phyloP scores from a whole-genome alignment of 2,113 vertebrate species.

The Xyliphius kryptos region DNA sequence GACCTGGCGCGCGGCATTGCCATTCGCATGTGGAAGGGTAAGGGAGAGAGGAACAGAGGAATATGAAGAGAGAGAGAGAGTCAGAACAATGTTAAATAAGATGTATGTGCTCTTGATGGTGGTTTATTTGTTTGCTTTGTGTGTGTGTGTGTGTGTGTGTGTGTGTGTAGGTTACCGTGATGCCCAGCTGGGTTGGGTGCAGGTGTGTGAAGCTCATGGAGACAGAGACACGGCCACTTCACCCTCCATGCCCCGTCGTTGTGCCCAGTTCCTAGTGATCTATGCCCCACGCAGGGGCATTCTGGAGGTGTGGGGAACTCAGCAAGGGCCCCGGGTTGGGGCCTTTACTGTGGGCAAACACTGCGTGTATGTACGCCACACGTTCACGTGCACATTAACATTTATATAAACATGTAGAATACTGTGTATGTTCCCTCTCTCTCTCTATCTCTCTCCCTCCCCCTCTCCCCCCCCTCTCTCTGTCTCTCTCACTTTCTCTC shows the following conservation, averaged over 20 bases:
- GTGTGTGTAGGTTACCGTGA: conserved; percentile 86
- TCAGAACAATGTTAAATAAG: too few relatives aligned
- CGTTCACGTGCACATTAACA: too few relatives aligned
- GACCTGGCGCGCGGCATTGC: conserved; percentile 84
- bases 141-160: too few relatives aligned
- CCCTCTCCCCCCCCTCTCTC: too few relatives aligned
- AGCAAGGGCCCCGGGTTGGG: conserved; percentile 58
- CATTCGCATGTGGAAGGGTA: conserved; percentile 98
- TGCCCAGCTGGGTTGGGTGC: conserved; percentile 90
- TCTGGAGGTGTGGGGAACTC: conserved; percentile 70
- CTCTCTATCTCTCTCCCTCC: too few relatives aligned
- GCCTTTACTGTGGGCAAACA: conserved; percentile 97
- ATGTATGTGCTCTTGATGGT: neutral
- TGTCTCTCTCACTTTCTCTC: too few relatives aligned
- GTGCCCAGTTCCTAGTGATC: conserved; percentile 90
- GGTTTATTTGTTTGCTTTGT: conserved; percentile 1
- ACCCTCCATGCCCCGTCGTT: conserved; percentile 65
- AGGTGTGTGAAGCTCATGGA: conserved; percentile 80
- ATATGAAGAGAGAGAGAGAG: too few relatives aligned
- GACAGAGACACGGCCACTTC: conserved; percentile 76
- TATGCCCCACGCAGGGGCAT: conserved; percentile 91
- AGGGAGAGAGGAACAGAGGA: too few relatives aligned
- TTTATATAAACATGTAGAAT: too few relatives aligned
- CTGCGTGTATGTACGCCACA: too few relatives aligned
- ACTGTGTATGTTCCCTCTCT: too few relatives aligned